Conservation (phyloP, 2,888 invertebrate species). For the Schizaphis graminum region DNA sequence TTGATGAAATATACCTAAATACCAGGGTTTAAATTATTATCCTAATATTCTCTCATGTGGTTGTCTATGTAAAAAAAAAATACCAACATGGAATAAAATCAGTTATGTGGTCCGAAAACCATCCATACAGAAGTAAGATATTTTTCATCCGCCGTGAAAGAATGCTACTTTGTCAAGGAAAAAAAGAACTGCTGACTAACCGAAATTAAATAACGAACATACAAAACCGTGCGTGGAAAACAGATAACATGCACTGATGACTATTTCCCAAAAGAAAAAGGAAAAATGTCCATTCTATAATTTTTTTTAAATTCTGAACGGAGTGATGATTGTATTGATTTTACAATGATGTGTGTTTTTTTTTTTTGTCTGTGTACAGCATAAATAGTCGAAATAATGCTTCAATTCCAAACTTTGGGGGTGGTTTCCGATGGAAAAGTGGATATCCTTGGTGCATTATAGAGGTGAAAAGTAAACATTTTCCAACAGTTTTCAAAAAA, state of each 20-base stretch:
- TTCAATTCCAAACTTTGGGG: too few relatives aligned
- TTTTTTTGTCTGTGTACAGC: too few relatives aligned
- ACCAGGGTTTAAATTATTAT: not conserved
- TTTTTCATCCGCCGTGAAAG: constrained; percentile 55
- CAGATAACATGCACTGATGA: constrained; percentile 60
- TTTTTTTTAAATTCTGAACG: too few relatives aligned
- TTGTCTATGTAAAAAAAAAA: not conserved
- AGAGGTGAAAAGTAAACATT: too few relatives aligned
- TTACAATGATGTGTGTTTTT: too few relatives aligned
- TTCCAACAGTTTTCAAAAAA: too few relatives aligned
- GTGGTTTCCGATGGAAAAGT: too few relatives aligned
- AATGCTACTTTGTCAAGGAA: constrained; percentile 42
- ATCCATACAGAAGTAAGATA: constrained; percentile 21
- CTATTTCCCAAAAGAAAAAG: constrained; percentile 24
- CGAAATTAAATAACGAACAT: constrained; percentile 55
- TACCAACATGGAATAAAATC: constrained; percentile 7
- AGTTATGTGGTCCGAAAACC: constrained; percentile 43
- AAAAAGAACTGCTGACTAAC: constrained; percentile 60
- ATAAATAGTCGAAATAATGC: too few relatives aligned
- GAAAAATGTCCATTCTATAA: not conserved
- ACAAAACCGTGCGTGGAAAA: constrained; percentile 60
- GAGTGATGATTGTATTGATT: too few relatives aligned
- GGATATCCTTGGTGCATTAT: too few relatives aligned
- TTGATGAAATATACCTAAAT: not conserved
- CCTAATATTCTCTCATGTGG: not conserved